Conservation (phyloP, 2,113 vertebrate genomes). For the Protobothrops mucrosquamatus region DNA sequence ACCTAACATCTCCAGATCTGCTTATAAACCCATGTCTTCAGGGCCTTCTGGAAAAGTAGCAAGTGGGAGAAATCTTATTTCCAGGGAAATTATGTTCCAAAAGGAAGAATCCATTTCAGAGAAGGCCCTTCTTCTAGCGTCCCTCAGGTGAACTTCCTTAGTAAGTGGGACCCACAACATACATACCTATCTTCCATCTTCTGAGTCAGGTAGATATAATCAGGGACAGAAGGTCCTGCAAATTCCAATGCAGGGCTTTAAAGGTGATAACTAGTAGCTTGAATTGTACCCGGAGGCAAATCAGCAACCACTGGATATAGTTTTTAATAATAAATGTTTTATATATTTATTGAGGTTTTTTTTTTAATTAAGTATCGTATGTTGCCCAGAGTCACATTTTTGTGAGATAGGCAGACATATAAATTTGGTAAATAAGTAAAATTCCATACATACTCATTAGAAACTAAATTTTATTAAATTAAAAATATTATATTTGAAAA, state of each 20-base stretch:
- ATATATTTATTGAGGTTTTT: neutral
- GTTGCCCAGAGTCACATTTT: neutral
- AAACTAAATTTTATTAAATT: neutral
- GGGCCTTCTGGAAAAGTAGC: neutral
- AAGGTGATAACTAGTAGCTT: neutral
- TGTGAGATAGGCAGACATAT: neutral
- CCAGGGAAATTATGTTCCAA: neutral
- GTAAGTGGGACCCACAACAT: neutral
- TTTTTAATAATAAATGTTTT: neutral
- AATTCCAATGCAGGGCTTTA: neutral
- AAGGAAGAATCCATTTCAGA: neutral
- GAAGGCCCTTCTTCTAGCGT: neutral
- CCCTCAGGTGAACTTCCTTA: neutral
- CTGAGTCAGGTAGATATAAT: neutral
- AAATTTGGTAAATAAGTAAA: neutral
- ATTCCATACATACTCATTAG: neutral
- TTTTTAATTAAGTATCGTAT: neutral
- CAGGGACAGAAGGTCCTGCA: neutral
- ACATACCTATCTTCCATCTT: neutral
- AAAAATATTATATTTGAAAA: neutral
- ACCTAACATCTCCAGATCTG: neutral
- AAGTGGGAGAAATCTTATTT: neutral
- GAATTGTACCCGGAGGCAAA: neutral
- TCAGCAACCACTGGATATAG: neutral
- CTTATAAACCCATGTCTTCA: neutral